phyloP scores from a whole-genome alignment of 2,888 invertebrate genomes.

The Tryphoninae sp. region DNA sequence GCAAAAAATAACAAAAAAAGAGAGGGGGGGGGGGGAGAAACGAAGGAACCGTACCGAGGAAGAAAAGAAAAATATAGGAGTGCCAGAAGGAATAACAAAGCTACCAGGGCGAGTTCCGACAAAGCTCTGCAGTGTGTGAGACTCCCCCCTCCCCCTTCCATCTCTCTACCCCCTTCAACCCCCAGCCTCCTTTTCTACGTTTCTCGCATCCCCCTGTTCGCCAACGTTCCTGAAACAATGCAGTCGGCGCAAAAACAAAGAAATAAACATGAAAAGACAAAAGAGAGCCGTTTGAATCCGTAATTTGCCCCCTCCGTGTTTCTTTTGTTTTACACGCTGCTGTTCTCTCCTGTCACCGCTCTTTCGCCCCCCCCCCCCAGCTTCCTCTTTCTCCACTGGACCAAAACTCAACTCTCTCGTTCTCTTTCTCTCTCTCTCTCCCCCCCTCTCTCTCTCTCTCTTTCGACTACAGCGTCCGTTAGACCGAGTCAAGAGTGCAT shows the following conservation, averaged over 20 bases:
- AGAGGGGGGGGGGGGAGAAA: slow-evolving; percentile 7
- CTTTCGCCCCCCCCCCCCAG: slow-evolving; percentile 55
- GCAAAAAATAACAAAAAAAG: background rate
- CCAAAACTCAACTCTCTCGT: slow-evolving; percentile 66
- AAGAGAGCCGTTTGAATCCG: slow-evolving; percentile 80
- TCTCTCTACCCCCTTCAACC: slow-evolving; percentile 43
- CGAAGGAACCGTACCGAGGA: slow-evolving; percentile 48
- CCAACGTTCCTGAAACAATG: slow-evolving; percentile 75
- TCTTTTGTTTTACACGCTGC: slow-evolving; percentile 75
- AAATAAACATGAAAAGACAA: slow-evolving; percentile 80
- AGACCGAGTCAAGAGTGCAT: slow-evolving; percentile 57
- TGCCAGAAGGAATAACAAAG: slow-evolving; percentile 75
- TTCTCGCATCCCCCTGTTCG: slow-evolving; percentile 58
- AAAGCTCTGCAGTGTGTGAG: slow-evolving; percentile 68
- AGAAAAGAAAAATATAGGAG: slow-evolving; percentile 60
- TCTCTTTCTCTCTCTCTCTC: slow-evolving; percentile 7
- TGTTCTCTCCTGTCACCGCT: slow-evolving; percentile 56
- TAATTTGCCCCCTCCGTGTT: slow-evolving; percentile 78
- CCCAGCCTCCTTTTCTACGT: slow-evolving; percentile 50
- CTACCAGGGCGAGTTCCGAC: slow-evolving; percentile 67
- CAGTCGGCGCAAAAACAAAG: slow-evolving; percentile 79
- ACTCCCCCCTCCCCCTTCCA: slow-evolving; percentile 30
- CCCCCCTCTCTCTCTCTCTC: background rate
- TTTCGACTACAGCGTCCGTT: slow-evolving; percentile 33
- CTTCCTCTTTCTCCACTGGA: slow-evolving; percentile 50